Conservation (phyloP, 2,113 vertebrate species). For the Pongo abelii region DNA sequence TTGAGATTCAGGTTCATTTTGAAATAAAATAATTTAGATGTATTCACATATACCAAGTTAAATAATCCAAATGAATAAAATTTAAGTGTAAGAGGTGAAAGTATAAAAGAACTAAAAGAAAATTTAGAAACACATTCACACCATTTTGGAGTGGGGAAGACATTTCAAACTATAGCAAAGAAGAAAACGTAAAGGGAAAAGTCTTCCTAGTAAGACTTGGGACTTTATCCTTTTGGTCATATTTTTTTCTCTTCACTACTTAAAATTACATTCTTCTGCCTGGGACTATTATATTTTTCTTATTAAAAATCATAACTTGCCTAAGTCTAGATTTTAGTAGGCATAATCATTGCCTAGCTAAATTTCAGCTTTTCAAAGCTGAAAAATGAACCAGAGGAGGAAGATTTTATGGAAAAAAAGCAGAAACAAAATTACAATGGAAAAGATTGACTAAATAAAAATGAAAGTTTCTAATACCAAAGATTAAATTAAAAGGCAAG, state of each 20-base stretch:
- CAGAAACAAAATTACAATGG: slow-evolving; percentile 8
- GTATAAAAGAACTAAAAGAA: not conserved
- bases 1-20: not conserved
- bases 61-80: not conserved
- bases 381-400: not conserved
- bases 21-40: slow-evolving; percentile 23
- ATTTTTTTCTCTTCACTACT: not conserved
- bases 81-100: not conserved
- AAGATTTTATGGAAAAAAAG: not conserved
- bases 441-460: not conserved
- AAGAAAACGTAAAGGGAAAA: not conserved
- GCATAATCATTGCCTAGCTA: not conserved
- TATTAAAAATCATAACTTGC: slow-evolving; percentile 2
- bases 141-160: not conserved
- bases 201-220: not conserved
- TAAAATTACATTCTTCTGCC: not conserved
- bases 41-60: not conserved
- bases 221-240: not conserved
- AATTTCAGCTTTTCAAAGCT: slow-evolving; percentile 31
- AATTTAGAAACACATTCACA: not conserved
- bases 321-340: not conserved
- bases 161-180: not conserved
- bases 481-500: slow-evolving; percentile 1
- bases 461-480: not conserved
- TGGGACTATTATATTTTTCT: not conserved